Conservation (phyloP, 2,888 invertebrate genomes). For the Nemoura dubitans region DNA sequence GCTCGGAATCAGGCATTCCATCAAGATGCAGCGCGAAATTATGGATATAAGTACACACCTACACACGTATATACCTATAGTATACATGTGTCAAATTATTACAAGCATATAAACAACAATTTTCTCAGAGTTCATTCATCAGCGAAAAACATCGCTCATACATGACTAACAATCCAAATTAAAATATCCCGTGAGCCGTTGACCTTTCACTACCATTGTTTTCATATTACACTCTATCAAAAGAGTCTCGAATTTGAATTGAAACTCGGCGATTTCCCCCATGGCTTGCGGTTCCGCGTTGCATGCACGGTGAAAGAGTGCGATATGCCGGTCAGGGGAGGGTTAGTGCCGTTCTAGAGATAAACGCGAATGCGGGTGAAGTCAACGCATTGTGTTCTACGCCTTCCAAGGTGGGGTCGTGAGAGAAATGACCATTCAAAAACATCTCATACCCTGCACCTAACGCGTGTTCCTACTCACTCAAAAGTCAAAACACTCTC, state of each 20-base stretch:
- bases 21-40: background rate
- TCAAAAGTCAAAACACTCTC: conserved; percentile 1
- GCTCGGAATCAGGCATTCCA: background rate
- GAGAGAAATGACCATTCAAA: conserved; percentile 28
- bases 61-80: no score
- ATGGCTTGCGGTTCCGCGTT: background rate
- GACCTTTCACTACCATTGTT: background rate
- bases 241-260: background rate
- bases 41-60: conserved; percentile 4
- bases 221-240: background rate
- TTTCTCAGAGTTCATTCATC: background rate
- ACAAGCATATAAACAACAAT: background rate
- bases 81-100: conserved; percentile 12
- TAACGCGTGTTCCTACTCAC: background rate
- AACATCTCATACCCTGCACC: background rate
- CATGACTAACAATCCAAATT: conserved; percentile 12
- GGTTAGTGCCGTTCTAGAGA: background rate
- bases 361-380: background rate
- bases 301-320: background rate
- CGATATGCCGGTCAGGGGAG: background rate
- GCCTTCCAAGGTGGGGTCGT: background rate
- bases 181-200: background rate
- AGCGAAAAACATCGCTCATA: background rate
- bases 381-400: background rate
- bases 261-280: background rate